These are phyloP conservation scores for Ceyx cyanopectus DNA, from an alignment of 2,113 vertebrate genomes.

Conservation along the genomic window DNA sequence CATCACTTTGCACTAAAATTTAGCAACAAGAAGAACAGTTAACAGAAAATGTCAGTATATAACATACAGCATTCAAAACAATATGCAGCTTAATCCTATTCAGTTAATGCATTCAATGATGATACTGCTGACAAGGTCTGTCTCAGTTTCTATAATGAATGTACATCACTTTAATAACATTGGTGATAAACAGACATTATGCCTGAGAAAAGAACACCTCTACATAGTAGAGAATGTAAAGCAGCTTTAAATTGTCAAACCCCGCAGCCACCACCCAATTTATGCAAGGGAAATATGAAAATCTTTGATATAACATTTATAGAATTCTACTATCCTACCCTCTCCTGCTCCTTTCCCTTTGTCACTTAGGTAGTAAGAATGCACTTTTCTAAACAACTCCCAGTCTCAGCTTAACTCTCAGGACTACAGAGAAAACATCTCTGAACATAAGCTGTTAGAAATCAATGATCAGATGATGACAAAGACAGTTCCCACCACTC, in stretches of 20 bases:
- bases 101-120: not conserved
- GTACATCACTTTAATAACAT: not conserved
- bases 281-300: not conserved
- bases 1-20: slow-evolving; percentile 88
- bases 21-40: slow-evolving; percentile 29
- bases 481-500: not conserved
- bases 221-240: not conserved
- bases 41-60: not conserved
- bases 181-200: not conserved
- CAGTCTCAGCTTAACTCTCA: not conserved
- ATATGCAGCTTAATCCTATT: not conserved
- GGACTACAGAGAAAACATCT: not conserved
- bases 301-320: not conserved
- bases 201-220: not conserved
- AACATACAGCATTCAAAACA: not conserved
- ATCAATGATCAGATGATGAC: not conserved
- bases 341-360: not conserved
- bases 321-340: not conserved
- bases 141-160: not conserved
- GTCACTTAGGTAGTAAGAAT: not conserved
- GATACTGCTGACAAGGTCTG: not conserved
- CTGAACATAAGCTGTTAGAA: not conserved
- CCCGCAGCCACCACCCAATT: not conserved
- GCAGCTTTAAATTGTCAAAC: not conserved
- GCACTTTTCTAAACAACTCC: not conserved